Percentiles rank a stretch among this genome's conserved stretches.
Conservation (phyloP, 2,888 invertebrate genomes). For the Parnassius orleans region DNA sequence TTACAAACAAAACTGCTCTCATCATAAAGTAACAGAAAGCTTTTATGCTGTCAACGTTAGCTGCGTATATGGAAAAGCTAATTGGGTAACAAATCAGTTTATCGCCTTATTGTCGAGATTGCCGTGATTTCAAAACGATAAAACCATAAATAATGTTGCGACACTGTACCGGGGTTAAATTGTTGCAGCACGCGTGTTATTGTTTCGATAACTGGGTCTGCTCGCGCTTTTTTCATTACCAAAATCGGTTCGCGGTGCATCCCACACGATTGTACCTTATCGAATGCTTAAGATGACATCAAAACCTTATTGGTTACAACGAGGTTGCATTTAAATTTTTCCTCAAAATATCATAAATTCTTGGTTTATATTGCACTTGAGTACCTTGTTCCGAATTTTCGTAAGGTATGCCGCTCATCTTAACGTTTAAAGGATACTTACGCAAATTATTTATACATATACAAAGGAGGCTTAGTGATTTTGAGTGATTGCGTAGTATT, state of each 20-base stretch:
- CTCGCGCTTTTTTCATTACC: slow-evolving; percentile 14
- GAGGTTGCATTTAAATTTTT: slow-evolving; percentile 22
- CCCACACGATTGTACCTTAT: slow-evolving; percentile 16
- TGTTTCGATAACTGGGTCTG: slow-evolving; percentile 5
- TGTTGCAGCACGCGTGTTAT: slow-evolving; percentile 13
- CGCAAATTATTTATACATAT: slow-evolving; percentile 9
- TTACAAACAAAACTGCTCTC: too few relatives aligned
- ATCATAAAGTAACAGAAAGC: background rate
- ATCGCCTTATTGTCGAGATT: slow-evolving; percentile 16
- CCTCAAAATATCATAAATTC: slow-evolving; percentile 23
- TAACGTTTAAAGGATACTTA: slow-evolving; percentile 8
- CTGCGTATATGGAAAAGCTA: slow-evolving; percentile 9
- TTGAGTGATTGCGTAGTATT: background rate
- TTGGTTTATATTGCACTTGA: slow-evolving; percentile 10
- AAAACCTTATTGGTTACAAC: slow-evolving; percentile 20
- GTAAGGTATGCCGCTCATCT: slow-evolving; percentile 25
- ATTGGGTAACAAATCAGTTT: slow-evolving; percentile 15
- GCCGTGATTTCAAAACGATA: slow-evolving; percentile 18
- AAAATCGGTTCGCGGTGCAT: slow-evolving; percentile 9
- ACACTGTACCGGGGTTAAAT: slow-evolving; percentile 14
- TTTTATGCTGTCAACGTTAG: slow-evolving; percentile 10
- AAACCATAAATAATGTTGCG: slow-evolving; percentile 15
- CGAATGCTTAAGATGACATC: slow-evolving; percentile 11
- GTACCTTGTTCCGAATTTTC: slow-evolving; percentile 32
- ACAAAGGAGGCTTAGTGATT: background rate